Conservation (phyloP, 2,888 invertebrate species). For the Pachydiplax longipennis region DNA sequence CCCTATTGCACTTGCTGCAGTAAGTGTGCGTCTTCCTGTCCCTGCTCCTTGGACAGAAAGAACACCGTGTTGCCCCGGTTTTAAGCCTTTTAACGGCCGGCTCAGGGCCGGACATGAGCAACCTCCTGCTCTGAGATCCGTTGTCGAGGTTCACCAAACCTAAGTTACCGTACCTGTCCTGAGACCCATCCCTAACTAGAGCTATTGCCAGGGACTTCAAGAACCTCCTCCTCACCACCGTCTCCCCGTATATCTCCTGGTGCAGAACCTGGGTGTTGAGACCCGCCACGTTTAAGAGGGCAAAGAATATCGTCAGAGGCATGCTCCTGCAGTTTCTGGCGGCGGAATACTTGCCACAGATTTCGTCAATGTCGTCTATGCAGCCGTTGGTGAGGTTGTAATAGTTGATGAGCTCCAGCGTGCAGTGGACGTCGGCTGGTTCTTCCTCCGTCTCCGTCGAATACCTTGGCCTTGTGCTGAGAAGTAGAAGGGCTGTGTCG, state of each 20-base stretch:
- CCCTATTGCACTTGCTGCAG: conserved; percentile 10
- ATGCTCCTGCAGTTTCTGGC: conserved; percentile 23
- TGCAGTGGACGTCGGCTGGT: neutral
- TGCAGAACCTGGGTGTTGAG: conserved; percentile 5
- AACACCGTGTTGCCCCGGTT: conserved; percentile 13
- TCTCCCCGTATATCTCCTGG: conserved; percentile 5
- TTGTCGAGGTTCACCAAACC: neutral
- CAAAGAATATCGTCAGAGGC: conserved; percentile 22
- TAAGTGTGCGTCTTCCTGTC: conserved; percentile 28
- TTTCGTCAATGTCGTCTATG: conserved; percentile 2
- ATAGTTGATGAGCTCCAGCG: neutral
- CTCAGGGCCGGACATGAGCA: neutral
- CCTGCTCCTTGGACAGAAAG: conserved; percentile 8
- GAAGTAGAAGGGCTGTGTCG: neutral
- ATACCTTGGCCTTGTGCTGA: neutral
- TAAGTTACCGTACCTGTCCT: neutral
- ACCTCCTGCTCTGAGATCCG: conserved; percentile 12
- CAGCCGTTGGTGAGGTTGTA: neutral
- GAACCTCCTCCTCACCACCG: conserved; percentile 5
- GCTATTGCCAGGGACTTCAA: conserved; percentile 14
- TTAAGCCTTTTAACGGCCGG: neutral
- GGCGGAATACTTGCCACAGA: conserved; percentile 7
- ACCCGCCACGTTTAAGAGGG: neutral
- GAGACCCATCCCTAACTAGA: neutral
- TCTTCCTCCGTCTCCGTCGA: neutral